A percentile compares a stretch with the other conserved stretches of the same genome.
phyloP scores from a whole-genome alignment of 1,140 invertebrate species.

The Helicoverpa zea region DNA sequence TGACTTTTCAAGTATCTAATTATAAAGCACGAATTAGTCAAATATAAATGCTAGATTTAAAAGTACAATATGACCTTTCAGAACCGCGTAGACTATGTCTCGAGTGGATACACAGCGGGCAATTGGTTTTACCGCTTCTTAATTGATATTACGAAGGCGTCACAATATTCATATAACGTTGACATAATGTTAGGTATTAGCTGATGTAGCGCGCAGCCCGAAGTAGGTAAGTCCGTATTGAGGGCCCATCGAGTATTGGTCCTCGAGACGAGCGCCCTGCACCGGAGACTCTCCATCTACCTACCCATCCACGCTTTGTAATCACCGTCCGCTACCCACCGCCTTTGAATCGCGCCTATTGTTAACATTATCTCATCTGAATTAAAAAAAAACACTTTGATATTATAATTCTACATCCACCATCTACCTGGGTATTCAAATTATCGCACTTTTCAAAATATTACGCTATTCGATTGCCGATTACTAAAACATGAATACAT shows the following conservation, averaged over 20 bases:
- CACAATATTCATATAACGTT: constrained; percentile 39
- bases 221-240: constrained; percentile 51
- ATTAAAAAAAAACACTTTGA: constrained; percentile 57
- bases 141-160: constrained; percentile 21
- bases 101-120: background rate
- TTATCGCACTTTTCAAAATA: constrained; percentile 32
- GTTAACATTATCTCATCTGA: constrained; percentile 57
- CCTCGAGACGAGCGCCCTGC: constrained; percentile 73
- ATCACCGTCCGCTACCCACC: constrained; percentile 59
- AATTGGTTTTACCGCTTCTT: constrained; percentile 36
- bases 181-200: constrained; percentile 46
- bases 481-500: constrained; percentile 42
- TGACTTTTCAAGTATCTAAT: too few relatives aligned
- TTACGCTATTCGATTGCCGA: constrained; percentile 41
- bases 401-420: constrained; percentile 52
- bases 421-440: constrained; percentile 29
- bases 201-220: constrained; percentile 36
- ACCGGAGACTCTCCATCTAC: constrained; percentile 64
- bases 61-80: too few relatives aligned
- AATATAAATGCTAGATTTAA: too few relatives aligned
- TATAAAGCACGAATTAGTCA: too few relatives aligned
- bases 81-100: too few relatives aligned
- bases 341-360: constrained; percentile 58
- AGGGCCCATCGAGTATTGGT: constrained; percentile 72
- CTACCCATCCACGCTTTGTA: constrained; percentile 68